These are phyloP conservation scores for Lucifuga dentata DNA, from an alignment of 2,113 vertebrate genomes.

Conservation along the genomic window DNA sequence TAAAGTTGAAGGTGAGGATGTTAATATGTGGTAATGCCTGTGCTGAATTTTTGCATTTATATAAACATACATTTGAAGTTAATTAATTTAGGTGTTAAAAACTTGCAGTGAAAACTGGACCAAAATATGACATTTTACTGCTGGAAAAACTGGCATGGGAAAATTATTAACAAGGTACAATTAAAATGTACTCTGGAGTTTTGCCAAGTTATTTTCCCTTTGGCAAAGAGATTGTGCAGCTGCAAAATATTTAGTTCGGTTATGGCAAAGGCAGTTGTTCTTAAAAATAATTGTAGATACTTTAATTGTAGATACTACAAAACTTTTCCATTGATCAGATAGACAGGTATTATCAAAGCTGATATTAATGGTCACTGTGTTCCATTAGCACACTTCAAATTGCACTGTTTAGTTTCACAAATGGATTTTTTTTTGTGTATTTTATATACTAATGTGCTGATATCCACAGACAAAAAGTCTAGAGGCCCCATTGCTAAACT, in stretches of 20 bases:
- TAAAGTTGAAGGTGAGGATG: slow-evolving; percentile 36
- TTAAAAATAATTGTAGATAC: too few species aligned
- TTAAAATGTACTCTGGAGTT: slow-evolving; percentile 1
- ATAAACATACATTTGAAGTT: neutral
- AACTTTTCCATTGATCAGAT: too few species aligned
- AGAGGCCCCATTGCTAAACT: slow-evolving; percentile 59
- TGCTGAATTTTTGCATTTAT: neutral
- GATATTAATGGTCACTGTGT: too few species aligned
- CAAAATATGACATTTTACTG: slow-evolving; percentile 1
- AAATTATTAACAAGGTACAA: slow-evolving; percentile 25
- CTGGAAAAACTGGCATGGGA: neutral
- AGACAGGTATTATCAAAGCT: too few species aligned
- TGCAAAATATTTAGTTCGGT: neutral
- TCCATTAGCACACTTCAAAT: too few species aligned
- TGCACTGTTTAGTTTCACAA: too few species aligned
- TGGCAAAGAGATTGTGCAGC: neutral
- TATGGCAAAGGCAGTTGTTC: too few species aligned
- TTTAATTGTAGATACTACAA: too few species aligned
- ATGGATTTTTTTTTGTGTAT: neutral
- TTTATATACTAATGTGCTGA: neutral
- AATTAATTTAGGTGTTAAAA: neutral
- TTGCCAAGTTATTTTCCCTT: slow-evolving; percentile 4
- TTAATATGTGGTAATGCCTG: neutral
- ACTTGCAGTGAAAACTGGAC: neutral
- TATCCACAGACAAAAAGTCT: slow-evolving; percentile 52